Conservation (phyloP, 2,888 invertebrate species). For the Ormyrus pomaceus region DNA sequence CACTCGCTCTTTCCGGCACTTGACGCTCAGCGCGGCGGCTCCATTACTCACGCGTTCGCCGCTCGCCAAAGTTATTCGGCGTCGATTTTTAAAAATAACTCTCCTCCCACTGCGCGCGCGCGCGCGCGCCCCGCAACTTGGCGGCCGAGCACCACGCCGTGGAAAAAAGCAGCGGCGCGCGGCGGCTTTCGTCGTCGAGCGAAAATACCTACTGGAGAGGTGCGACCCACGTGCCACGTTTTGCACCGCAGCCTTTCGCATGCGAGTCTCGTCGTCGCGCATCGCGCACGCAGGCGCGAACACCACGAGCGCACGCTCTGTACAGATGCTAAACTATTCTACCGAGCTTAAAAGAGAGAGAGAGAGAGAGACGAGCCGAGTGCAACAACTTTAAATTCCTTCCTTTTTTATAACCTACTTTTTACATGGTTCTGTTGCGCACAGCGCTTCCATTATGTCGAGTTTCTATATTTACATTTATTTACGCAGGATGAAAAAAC, state of each 20-base stretch:
- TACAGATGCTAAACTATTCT: no score
- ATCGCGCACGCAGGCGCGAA: conserved; percentile 9
- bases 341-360: not conserved
- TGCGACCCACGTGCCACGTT: conserved; percentile 49
- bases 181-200: not conserved
- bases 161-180: no score
- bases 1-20: conserved; percentile 20
- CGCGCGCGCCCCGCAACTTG: not conserved
- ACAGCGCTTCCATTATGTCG: conserved; percentile 4
- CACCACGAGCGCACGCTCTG: not conserved
- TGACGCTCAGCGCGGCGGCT: not conserved
- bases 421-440: conserved; percentile 11
- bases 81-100: conserved; percentile 5
- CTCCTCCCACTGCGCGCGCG: not conserved
- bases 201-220: conserved; percentile 18
- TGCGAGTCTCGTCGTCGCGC: not conserved
- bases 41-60: not conserved
- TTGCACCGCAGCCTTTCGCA: not conserved
- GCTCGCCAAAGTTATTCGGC: not conserved
- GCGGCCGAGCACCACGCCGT: no score
- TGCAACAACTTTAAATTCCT: conserved; percentile 17
- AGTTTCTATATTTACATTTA: conserved; percentile 31
- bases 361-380: not conserved
- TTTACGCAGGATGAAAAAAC: not conserved
- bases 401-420: conserved; percentile 26